Base-by-base conservation (phyloP, 2,797 vertebrate species). In the Podargus strigoides region DNA sequence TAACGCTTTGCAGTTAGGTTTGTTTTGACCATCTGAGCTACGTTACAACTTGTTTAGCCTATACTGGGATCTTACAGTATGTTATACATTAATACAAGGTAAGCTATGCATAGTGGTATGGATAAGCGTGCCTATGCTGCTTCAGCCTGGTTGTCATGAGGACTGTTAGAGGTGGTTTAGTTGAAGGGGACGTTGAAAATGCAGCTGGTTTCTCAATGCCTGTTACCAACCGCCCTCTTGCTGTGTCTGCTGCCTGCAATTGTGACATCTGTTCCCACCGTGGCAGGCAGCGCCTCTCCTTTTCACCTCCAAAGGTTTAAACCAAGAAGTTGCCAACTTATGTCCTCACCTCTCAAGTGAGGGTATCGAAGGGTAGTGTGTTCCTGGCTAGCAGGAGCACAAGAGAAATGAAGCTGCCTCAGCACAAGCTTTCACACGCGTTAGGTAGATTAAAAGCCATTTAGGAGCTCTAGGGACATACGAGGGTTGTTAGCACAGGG, bases 141-240 rank as follows among this genome's bases (percentile, higher is more conserved):
- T 30, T 67, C 34, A 49, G 69, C 66, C 49, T 59, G 68, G 15
- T 1, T 39, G 5, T 16, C 49, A 30, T 14, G 34, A 86, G 60
- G 56, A 21, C 17, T 8, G 42, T 23, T 66, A 37, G 73, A 90
- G 66, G 62, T 62, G 66, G 26, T 50, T 86, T 75, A n/a, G 5
- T 70, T 60, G 66, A 62, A 91, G 58, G 41, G 13, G 58, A 14
- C 81, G 69, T n/a, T 88, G 92, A 42, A 75, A 94, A 87, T 4
- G 32, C 58, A 70, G 53, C 42, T 87, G 42, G 8, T 66, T 93
- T 81, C 73, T 81, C 76, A 75, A 2, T 1, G 6, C 42, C 50
- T 68, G 69, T 17, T 70, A 24, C 49, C 46, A 73, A 2, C 66
- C 0, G 0, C 58, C 5, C 26, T 62, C 50, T 39, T 3, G 3